Evolutionary conservation across 53 echinoderm and acorn worm genomes (phyloP).

Genomic region (Glandiceps talaboti): DNA sequence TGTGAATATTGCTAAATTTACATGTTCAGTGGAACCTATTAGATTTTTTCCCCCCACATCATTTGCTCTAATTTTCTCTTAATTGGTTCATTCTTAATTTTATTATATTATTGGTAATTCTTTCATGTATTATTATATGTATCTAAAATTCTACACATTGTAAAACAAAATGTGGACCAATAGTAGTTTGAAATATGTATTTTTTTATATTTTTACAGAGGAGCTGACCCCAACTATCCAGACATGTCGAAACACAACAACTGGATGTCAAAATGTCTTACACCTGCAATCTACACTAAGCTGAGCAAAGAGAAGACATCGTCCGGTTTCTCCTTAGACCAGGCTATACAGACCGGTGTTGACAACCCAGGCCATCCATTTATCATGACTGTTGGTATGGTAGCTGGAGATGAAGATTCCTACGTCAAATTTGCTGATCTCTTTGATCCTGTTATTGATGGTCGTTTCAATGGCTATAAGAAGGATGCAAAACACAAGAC

Average conservation of each 20-base stretch:
- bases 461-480: conserved; percentile 57
- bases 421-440: conserved; percentile 56
- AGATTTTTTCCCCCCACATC: too few relatives aligned
- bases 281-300: background rate
- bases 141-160: too few relatives aligned
- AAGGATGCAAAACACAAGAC: conserved; percentile 41
- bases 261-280: conserved; percentile 3
- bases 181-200: too few relatives aligned
- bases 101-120: too few relatives aligned
- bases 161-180: too few relatives aligned
- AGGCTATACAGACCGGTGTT: conserved; percentile 11
- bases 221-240: conserved; percentile 1
- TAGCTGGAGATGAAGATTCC: conserved; percentile 67
- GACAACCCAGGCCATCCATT: conserved; percentile 83
- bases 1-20: too few relatives aligned
- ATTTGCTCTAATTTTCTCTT: too few relatives aligned
- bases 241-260: conserved; percentile 1
- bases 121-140: too few relatives aligned
- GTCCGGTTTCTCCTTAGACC: background rate
- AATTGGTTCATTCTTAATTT: too few relatives aligned
- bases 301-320: background rate
- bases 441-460: conserved; percentile 50
- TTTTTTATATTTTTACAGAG: background rate
- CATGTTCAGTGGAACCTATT: too few relatives aligned
- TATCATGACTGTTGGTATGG: conserved; percentile 73